Evolutionary conservation across 2,797 vertebrate species (phyloP), one percentile per base, ranked within the genome.

Genomic region (Sus cebifrons): DNA sequence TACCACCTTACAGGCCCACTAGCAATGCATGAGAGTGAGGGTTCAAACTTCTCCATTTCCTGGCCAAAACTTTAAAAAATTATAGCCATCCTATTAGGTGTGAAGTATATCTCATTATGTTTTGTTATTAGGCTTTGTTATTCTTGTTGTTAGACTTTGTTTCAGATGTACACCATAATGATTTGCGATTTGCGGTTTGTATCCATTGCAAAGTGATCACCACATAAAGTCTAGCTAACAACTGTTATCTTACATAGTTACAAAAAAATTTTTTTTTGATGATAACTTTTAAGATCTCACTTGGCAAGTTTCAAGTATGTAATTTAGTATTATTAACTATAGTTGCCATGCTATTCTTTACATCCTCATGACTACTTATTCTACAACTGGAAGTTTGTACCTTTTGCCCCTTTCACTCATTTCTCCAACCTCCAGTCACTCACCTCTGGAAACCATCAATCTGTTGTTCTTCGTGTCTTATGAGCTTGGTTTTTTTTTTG

Each of bases 91-190:
- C 16, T 74, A 4, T 20, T 65, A 65, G 32, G 29, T 94, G 2
- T 73, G 11, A 86, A 73, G 16, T 83, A 18, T 89, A 84, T 96
- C 62, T 89, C 56, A 58, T 62, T 86, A n/a, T 89, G 52, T 56
- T 32, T 58, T 78, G 14, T 20, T 32, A n/a, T 58, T 79, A 58
- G n/a, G 23, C 54, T 79, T 78, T 8, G 32, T 58, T 79, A 36
- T 36, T 56, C 1, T 77, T 14, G 10, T 78, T 15, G 54, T 58
- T 79, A 58, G n/a, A 36, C 54, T 79, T 78, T 8, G 32, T 58
- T 79, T 79, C 54, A 78, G n/a, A 20, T 79, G n/a, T n/a, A 58
- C 7, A 79, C 14, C 20, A n/a, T 67, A 79, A 36, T 32, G 32
- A 32, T 32, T 32, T 32, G 32, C 58, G 13, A 77, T 40, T 77